phyloP scores from a whole-genome alignment of 2,888 invertebrate species.

The Cosmorhoe ocellata region DNA sequence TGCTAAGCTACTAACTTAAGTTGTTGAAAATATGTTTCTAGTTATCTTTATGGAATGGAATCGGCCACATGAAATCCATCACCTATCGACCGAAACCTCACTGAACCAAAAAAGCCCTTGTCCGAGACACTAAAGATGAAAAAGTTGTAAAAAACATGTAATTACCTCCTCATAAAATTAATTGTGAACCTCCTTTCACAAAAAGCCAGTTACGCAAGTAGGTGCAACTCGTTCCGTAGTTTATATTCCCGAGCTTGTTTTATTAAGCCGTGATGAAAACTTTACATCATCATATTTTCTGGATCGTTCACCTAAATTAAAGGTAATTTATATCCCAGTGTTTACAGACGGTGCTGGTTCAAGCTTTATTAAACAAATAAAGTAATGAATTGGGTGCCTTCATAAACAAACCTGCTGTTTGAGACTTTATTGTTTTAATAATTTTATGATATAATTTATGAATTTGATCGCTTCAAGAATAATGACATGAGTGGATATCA shows the following conservation, averaged over 20 bases:
- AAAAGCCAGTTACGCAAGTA: constrained; percentile 44
- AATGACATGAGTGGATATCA: not conserved
- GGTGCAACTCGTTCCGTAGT: constrained; percentile 43
- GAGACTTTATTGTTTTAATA: constrained; percentile 56
- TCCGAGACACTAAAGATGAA: not conserved
- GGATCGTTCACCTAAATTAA: constrained; percentile 77
- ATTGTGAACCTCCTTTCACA: constrained; percentile 2
- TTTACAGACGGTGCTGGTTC: constrained; percentile 65
- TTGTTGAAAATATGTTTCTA: no score
- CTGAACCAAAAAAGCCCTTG: not conserved
- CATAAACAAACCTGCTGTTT: constrained; percentile 68
- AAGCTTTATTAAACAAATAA: constrained; percentile 79
- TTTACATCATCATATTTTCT: constrained; percentile 78
- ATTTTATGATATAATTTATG: constrained; percentile 6
- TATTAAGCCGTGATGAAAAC: constrained; percentile 73
- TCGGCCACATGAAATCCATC: no score
- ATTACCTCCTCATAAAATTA: constrained; percentile 8
- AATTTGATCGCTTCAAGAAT: constrained; percentile 1
- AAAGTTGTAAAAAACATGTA: not conserved
- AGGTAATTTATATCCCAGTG: constrained; percentile 78
- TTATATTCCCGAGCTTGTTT: constrained; percentile 45
- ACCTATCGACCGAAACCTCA: no score
- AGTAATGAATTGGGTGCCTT: constrained; percentile 72
- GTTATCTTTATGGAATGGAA: no score
- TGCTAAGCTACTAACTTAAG: not conserved